Evolutionary conservation across 35 echinoderm and acorn worm species (phyloP), one percentile per base, ranked within the genome.

Genomic region (Heliocidaris erythrogramma): DNA sequence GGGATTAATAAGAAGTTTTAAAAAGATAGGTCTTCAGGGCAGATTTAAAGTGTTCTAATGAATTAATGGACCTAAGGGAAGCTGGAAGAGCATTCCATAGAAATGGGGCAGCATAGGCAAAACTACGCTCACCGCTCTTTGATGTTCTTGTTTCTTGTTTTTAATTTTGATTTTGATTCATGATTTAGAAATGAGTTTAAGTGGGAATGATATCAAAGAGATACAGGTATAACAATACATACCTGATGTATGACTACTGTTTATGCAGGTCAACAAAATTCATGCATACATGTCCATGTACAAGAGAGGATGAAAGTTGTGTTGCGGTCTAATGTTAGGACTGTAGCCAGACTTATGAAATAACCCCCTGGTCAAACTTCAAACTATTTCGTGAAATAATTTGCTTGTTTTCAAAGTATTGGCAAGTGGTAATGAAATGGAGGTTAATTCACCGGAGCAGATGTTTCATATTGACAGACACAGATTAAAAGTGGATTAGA

Each of bases 341-440:
- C 65, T n/a, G 27, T 78, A 27, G 65, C 65, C 65, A 78, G 65
- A 7, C 3, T n/a, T 78, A 27, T 78, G 5, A 78, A 78, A 78
- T 24, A 42, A 27, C 17, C 18, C 27, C 65, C 65, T 78, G 65
- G 65, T 78, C 65, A 78, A 78, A 78, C 65, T 78, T 78, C 27
- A 78, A 78, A 2, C 65, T 27, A 27, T 18, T 78, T n/a, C n/a
- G 65, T 78, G 18, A 21, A 78, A 27, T 78, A 78, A 78, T 78
- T 27, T 78, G 21, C 65, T n/a, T 24, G 65, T 78, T 78, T 78
- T 21, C 65, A 78, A n/a, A n/a, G 65, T 78, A n/a, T 78, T 78
- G 65, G 65, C 65, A 78, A 78, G 65, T 78, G 65, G 65, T n/a
- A 78, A 78, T 78, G n/a, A 78, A 78, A 78, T n/a, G 65, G 65